Percentiles rank a stretch among this genome's conserved stretches.
Conservation (phyloP, 1,140 invertebrate species). For the Heliconius nattereri region DNA sequence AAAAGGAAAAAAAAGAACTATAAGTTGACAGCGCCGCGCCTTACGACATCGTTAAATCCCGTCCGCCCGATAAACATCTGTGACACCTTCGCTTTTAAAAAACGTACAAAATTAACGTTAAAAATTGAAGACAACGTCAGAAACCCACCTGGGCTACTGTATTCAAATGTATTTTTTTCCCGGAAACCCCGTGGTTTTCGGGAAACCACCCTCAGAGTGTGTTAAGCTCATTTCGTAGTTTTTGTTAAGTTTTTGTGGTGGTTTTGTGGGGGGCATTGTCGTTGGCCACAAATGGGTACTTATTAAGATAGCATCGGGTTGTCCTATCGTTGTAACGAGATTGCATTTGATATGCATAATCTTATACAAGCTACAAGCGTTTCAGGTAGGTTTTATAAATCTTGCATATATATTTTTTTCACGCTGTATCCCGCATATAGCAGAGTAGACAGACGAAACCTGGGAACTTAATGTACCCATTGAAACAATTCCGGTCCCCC, state of each 20-base stretch:
- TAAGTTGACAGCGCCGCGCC: slow-evolving; percentile 69
- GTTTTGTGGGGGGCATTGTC: no score
- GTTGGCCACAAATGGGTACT: slow-evolving; percentile 40
- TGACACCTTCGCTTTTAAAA: slow-evolving; percentile 68
- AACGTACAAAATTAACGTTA: slow-evolving; percentile 32
- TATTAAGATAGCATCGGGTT: slow-evolving; percentile 53
- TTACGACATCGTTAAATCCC: slow-evolving; percentile 77
- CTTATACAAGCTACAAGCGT: background rate
- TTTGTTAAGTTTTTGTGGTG: slow-evolving; percentile 50
- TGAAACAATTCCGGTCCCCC: no score
- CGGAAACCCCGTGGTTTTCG: slow-evolving; percentile 62
- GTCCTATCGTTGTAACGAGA: slow-evolving; percentile 19
- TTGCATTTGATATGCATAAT: slow-evolving; percentile 17
- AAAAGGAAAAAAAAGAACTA: slow-evolving; percentile 58
- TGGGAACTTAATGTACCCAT: no score
- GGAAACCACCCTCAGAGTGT: slow-evolving; percentile 64
- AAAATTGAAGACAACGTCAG: slow-evolving; percentile 50
- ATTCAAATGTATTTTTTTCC: slow-evolving; percentile 75
- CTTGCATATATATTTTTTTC: background rate
- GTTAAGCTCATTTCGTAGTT: slow-evolving; percentile 57
- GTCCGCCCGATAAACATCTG: slow-evolving; percentile 74
- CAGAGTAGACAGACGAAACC: no score
- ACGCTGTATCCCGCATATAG: no score
- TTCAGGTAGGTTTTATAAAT: background rate
- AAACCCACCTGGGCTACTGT: slow-evolving; percentile 72